Evolutionary conservation across 2,113 vertebrate species (phyloP).

Genomic region (Serranochromis macrocephalus): DNA sequence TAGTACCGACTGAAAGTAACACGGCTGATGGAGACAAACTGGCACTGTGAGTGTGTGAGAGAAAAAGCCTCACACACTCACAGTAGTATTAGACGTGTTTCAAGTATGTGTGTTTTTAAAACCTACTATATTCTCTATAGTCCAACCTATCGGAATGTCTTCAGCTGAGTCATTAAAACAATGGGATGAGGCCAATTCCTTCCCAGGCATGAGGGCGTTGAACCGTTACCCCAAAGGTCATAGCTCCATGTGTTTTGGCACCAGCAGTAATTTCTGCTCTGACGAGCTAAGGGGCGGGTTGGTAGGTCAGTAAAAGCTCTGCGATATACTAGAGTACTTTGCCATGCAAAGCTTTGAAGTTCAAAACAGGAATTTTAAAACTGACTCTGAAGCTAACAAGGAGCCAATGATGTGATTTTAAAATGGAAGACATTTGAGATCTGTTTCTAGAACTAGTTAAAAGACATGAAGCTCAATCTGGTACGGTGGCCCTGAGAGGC

Average conservation of each 20-base stretch:
- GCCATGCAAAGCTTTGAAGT: neutral
- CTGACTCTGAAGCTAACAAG: neutral
- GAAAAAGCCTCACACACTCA: neutral
- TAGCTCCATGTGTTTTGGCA: neutral
- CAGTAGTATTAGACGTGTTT: neutral
- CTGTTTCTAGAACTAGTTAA: neutral
- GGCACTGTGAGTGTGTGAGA: neutral
- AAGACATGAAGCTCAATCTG: neutral
- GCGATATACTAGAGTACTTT: neutral
- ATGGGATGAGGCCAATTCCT: neutral
- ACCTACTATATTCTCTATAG: neutral
- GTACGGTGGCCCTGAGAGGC: neutral
- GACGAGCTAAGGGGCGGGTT: neutral
- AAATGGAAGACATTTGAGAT: neutral
- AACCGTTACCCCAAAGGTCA: neutral
- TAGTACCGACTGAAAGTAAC: neutral
- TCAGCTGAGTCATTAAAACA: neutral
- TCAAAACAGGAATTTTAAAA: neutral
- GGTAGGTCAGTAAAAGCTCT: neutral
- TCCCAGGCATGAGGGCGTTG: neutral
- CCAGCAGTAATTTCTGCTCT: neutral
- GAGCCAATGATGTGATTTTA: neutral
- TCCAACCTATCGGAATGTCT: neutral
- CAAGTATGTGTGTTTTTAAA: neutral
- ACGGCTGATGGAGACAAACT: neutral